Conservation (phyloP, 2,888 invertebrate genomes). For the Tillus elongatus region DNA sequence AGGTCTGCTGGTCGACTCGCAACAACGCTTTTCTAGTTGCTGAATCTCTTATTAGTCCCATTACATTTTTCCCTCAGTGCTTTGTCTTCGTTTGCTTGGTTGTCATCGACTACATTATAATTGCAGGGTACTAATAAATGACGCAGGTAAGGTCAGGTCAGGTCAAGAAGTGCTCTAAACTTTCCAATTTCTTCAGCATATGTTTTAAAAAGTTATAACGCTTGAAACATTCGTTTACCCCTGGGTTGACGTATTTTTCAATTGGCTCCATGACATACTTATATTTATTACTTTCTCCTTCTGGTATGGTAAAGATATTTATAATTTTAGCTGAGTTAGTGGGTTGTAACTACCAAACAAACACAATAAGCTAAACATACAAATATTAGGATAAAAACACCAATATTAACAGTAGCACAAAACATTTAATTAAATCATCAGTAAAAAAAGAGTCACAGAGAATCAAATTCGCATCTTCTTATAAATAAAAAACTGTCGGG, state of each 20-base stretch:
- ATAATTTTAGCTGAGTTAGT: neutral
- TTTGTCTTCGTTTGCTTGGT: constrained; percentile 17
- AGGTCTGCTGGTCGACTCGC: constrained; percentile 19
- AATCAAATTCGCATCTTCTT: too few relatives aligned
- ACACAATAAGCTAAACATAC: too few relatives aligned
- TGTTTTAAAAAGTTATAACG: constrained; percentile 22
- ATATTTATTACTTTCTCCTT: constrained; percentile 11
- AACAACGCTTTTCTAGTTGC: constrained; percentile 20
- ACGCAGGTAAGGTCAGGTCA: too few relatives aligned
- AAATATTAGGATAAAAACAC: too few relatives aligned
- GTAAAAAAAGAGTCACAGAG: too few relatives aligned
- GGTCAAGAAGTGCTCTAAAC: constrained; percentile 23
- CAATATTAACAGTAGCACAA: too few relatives aligned
- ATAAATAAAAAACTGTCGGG: too few relatives aligned
- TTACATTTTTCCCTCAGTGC: constrained; percentile 21
- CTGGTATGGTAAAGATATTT: neutral
- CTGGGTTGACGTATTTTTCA: constrained; percentile 21
- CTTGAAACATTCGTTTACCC: constrained; percentile 23
- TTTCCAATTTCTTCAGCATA: constrained; percentile 20
- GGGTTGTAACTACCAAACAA: too few relatives aligned
- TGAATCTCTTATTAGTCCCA: constrained; percentile 20
- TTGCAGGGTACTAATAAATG: constrained; percentile 7
- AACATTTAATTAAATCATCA: too few relatives aligned
- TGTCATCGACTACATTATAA: constrained; percentile 8
- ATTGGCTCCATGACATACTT: constrained; percentile 13